Evolutionary conservation across 2,113 vertebrate species (phyloP).

Genomic region (Callorhinus ursinus): DNA sequence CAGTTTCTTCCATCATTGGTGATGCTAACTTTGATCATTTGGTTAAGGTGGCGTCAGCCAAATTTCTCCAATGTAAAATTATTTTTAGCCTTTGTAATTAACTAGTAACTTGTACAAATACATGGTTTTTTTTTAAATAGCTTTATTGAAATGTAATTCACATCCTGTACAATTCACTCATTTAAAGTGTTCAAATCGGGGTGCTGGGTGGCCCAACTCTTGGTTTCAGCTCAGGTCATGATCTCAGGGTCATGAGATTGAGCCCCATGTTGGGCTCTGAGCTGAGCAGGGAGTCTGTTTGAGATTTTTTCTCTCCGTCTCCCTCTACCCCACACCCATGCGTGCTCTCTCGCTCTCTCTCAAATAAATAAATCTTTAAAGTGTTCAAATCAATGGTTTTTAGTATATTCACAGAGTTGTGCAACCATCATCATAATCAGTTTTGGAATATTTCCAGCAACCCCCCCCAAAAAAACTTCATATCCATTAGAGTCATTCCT

Average conservation of each 20-base stretch:
- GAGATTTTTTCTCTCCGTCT: not conserved
- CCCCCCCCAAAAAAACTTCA: not conserved
- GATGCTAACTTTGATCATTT: not conserved
- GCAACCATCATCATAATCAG: not conserved
- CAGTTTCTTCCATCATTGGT: not conserved
- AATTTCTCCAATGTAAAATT: not conserved
- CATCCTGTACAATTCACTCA: not conserved
- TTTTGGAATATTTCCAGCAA: not conserved
- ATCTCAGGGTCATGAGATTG: not conserved
- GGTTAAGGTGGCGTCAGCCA: not conserved
- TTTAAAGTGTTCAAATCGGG: not conserved
- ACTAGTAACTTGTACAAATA: conserved; percentile 10
- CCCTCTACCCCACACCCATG: not conserved
- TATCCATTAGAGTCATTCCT: not conserved
- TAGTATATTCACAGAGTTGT: not conserved
- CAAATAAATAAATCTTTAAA: not conserved
- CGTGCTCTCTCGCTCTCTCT: not conserved
- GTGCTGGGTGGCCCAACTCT: not conserved
- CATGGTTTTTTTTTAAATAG: not conserved
- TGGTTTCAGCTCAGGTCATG: not conserved
- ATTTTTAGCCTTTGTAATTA: not conserved
- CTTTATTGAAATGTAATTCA: not conserved
- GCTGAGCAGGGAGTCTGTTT: not conserved
- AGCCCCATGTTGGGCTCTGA: not conserved
- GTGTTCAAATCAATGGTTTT: not conserved